phyloP scores from a whole-genome alignment of 92 coral and sea anemone genomes.

The Siderastrea siderea region DNA sequence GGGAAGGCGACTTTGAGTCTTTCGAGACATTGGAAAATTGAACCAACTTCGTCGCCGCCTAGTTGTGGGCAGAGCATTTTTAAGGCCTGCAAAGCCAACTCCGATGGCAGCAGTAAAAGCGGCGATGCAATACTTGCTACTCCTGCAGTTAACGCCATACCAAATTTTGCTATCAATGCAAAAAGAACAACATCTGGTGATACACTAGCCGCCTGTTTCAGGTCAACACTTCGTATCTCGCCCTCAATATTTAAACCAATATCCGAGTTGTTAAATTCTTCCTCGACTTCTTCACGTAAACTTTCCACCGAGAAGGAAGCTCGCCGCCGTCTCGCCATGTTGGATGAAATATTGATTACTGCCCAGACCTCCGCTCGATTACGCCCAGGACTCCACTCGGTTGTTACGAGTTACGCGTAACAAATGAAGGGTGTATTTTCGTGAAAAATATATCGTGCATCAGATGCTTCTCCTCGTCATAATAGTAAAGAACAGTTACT shows the following conservation, averaged over 20 bases:
- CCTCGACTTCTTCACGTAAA: neutral
- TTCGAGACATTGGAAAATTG: neutral
- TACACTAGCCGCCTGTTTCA: neutral
- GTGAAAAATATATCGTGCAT: too few species aligned
- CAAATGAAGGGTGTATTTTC: too few species aligned
- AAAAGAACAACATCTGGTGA: neutral
- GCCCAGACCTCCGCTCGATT: too few species aligned
- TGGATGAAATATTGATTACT: too few species aligned
- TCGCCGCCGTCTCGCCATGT: too few species aligned
- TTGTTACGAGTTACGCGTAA: too few species aligned
- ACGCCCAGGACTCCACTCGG: too few species aligned
- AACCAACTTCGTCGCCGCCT: neutral
- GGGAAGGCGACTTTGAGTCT: too few species aligned
- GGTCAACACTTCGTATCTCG: neutral
- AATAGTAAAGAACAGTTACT: slow-evolving; percentile 4
- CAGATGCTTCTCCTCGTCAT: too few species aligned
- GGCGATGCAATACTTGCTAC: neutral
- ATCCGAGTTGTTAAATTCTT: neutral
- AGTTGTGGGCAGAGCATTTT: neutral
- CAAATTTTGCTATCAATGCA: neutral
- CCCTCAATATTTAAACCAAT: neutral
- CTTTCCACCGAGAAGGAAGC: neutral
- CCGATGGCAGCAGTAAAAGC: neutral
- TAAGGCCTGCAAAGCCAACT: neutral
- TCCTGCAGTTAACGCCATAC: neutral